Evolutionary conservation across 92 coral and sea anemone genomes (phyloP), one percentile per base, ranked within the genome.

Genomic region (Actinostola sp.): DNA sequence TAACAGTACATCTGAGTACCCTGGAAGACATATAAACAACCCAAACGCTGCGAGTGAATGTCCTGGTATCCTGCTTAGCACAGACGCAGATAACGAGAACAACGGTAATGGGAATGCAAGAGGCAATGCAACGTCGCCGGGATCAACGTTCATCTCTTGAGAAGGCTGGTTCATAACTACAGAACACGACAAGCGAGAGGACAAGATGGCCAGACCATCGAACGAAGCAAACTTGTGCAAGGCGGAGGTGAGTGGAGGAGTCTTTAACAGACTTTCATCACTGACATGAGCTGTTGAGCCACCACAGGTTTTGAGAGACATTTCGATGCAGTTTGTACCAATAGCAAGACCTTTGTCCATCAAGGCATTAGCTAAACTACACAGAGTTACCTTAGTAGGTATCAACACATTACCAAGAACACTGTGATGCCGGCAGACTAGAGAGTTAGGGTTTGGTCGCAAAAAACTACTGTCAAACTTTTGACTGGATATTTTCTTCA

Each of bases 31-130:
- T 55, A 94, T 88, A 54, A 94, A 94, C 87, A 94, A 67, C 16
- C 95, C 93, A 83, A 94, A 94, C 2, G 95, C 98, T 60, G 91
- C 97, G 32, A 94, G 92, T 0, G 98, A 88, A 66, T 94, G 98
- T 10, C 95, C 98, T 51, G 98, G 98, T 30, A 94, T 90, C 31
- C 92, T 77, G 61, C 87, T 88, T 41, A 92, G 72, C 15, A 92
- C 98, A 14, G 98, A 88, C 3, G 88, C 82, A 15, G 97, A 89
- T 20, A 91, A 66, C 17, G 92, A 91, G 33, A 82, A 80, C 67
- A 88, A 31, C 21, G 98, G 97, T 34, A 91, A 52, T 6, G 81
- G 87, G 77, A 71, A 86, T 42, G 62, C 83, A 44, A n/a, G 83
- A 24, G 63, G 79, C 8, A 75, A 45, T 1, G 81, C 51, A 1